Evolutionary conservation across 2,797 vertebrate genomes (phyloP), one percentile per base, ranked within the genome.

Genomic region (Phataginus tetradactyla): DNA sequence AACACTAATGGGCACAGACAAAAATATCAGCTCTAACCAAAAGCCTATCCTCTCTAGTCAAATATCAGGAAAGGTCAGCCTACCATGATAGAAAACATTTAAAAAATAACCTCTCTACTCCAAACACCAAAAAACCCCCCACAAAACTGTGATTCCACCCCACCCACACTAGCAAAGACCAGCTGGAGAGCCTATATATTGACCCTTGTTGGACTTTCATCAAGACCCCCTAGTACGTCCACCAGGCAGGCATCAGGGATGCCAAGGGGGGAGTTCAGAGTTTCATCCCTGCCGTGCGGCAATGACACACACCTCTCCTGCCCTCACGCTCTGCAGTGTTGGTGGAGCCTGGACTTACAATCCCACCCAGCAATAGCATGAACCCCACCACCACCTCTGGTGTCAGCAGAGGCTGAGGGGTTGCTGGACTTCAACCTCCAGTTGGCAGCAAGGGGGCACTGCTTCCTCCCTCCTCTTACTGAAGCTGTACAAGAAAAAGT

Each of bases 241-340:
- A 57, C 59, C 3, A 13, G 20, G 27, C 20, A 45, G 17, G 23
- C 25, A 17, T 42, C 68, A 86, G 37, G 51, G 34, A 32, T 75
- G 2, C 32, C 57, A 39, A 29, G 37, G n/a, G 57, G 18, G 9
- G 32, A 78, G 27, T 10, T 34, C 8, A 42, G 69, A 68, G 11
- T 69, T 79, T 61, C 9, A 37, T 61, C 15, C 12, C 13, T 34
- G 9, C 51, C 20, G 20, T 25, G 15, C 1, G 6, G 20, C 39
- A 15, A 63, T 11, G 29, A 64, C 42, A 69, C 1, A 25, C 10
- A 45, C 18, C 20, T 17, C 32, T 18, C 51, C 6, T 12, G 23
- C 0, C 15, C 1, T 7, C 3, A 42, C 23, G 10, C 7, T 20
- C 3, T 23, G 32, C 45, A 1, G 18, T 63, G 32, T 80, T 21